phyloP scores from a whole-genome alignment of 1,140 invertebrate genomes.

The Drosophila pachea region DNA sequence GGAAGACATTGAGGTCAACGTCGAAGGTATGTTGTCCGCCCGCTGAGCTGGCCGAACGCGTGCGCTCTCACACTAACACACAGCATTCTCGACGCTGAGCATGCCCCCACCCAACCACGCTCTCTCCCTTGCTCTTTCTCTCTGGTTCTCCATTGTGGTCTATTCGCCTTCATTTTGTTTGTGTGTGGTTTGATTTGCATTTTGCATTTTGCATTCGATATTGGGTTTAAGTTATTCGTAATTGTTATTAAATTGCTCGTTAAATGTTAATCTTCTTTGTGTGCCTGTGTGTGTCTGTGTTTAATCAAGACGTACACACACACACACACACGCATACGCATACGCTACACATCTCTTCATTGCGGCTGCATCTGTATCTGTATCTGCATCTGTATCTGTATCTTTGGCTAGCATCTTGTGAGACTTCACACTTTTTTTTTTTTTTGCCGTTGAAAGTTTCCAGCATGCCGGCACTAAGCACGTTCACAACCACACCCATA shows the following conservation, averaged over 20 bases:
- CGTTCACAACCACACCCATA: conserved; percentile 3
- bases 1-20: conserved; percentile 95
- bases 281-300: conserved; percentile 35
- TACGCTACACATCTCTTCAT: background rate
- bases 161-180: conserved; percentile 38
- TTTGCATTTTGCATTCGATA: conserved; percentile 39
- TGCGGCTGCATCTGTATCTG: background rate
- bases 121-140: conserved; percentile 13
- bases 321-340: conserved; percentile 7
- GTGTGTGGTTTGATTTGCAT: conserved; percentile 33
- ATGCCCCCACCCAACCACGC: conserved; percentile 6
- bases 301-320: conserved; percentile 13
- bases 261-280: conserved; percentile 57
- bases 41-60: conserved; percentile 21
- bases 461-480: conserved; percentile 47
- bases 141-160: background rate
- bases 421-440: conserved; percentile 35
- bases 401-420: conserved; percentile 32
- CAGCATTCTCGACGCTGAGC: background rate
- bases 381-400: conserved; percentile 27
- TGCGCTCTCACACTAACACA: conserved; percentile 4
- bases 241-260: conserved; percentile 72
- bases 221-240: conserved; percentile 55
- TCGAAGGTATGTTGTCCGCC: conserved; percentile 89
- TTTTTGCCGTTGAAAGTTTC: conserved; percentile 59